These are phyloP conservation scores for Drosophila bifasciata DNA, from an alignment of 1,140 invertebrate species.

Conservation along the genomic window DNA sequence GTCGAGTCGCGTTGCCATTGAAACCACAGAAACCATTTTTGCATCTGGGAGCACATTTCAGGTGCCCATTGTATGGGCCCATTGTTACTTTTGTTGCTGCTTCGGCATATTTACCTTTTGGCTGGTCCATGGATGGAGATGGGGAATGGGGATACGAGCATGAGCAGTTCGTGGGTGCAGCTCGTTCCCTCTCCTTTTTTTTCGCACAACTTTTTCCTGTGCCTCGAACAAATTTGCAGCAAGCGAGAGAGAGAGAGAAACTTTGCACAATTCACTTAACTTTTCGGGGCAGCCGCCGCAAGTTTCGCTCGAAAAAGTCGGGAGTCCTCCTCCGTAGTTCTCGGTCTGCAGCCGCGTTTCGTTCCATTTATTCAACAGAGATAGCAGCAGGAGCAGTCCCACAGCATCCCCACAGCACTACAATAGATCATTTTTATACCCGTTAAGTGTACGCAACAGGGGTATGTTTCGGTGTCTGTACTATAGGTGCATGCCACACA, in stretches of 20 bases:
- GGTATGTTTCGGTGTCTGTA: not conserved
- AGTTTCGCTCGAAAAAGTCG: slow-evolving; percentile 51
- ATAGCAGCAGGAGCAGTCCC: slow-evolving; percentile 26
- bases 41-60: slow-evolving; percentile 82
- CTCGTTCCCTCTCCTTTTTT: not conserved
- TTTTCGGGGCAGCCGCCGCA: slow-evolving; percentile 65
- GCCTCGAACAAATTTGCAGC: slow-evolving; percentile 71
- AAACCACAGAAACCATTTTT: slow-evolving; percentile 78
- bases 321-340: too few relatives aligned
- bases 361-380: slow-evolving; percentile 54
- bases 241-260: slow-evolving; percentile 70
- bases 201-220: slow-evolving; percentile 53
- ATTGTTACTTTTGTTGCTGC: slow-evolving; percentile 58
- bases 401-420: slow-evolving; percentile 4
- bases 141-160: not conserved
- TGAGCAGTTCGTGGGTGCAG: not conserved
- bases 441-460: not conserved
- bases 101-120: slow-evolving; percentile 72
- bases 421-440: slow-evolving; percentile 63
- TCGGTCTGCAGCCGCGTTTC: slow-evolving; percentile 1
- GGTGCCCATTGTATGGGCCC: slow-evolving; percentile 65
- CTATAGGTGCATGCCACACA: too few relatives aligned
- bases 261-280: slow-evolving; percentile 82
- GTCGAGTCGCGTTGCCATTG: slow-evolving; percentile 66
- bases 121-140: slow-evolving; percentile 26